A percentile compares a stretch with the other conserved stretches of the same genome.
Conservation (phyloP, 1,140 invertebrate genomes). For the Trinorchestia longiramus region DNA sequence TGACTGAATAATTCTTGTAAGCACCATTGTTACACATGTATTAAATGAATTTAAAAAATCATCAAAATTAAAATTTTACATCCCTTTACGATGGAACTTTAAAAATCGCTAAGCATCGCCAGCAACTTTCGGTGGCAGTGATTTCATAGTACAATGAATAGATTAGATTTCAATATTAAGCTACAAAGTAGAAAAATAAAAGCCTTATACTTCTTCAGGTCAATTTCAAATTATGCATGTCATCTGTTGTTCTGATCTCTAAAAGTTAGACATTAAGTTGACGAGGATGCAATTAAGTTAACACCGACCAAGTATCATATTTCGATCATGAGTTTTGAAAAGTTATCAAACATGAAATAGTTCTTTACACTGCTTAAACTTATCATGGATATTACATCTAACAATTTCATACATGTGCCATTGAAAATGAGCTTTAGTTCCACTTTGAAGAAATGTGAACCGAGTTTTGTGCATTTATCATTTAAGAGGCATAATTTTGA, state of each 20-base stretch:
- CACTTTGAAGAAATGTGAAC: background rate
- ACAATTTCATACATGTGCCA: background rate
- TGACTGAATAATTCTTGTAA: background rate
- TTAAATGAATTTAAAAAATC: background rate
- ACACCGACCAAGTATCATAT: too few species aligned
- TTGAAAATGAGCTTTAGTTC: background rate
- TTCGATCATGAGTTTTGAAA: background rate
- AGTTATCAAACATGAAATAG: background rate
- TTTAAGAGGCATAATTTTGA: background rate
- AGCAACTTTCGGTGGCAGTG: background rate
- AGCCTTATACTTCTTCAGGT: too few species aligned
- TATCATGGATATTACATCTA: background rate
- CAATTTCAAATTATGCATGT: too few species aligned
- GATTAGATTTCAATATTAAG: background rate
- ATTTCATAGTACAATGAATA: background rate
- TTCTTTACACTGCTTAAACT: background rate
- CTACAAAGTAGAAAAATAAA: too few species aligned
- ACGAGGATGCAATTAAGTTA: too few species aligned
- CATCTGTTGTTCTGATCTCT: too few species aligned
- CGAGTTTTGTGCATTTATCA: background rate
- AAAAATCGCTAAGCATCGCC: background rate
- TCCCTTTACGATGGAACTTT: background rate
- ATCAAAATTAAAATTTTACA: background rate
- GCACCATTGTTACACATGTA: background rate
- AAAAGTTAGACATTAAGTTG: too few species aligned